phyloP scores from a whole-genome alignment of 2,888 invertebrate species.

The Nomada ferruginata region DNA sequence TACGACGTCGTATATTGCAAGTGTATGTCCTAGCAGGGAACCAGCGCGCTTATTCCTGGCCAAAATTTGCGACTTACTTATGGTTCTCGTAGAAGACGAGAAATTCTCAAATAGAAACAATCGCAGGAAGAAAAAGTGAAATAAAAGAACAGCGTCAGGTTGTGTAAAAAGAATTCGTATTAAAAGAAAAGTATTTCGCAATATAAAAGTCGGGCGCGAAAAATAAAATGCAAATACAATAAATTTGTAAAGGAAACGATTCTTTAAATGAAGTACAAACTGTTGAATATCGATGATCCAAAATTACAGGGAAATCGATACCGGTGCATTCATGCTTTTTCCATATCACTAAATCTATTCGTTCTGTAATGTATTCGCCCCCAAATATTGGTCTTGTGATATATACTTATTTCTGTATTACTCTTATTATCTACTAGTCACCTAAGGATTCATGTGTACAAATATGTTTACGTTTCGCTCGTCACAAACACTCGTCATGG shows the following conservation, averaged over 20 bases:
- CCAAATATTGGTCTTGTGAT: no score
- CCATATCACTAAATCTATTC: no score
- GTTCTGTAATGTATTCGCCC: background rate
- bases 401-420: no score
- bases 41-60: constrained; percentile 26
- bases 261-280: background rate
- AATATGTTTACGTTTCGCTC: no score
- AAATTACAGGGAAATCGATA: background rate
- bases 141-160: background rate
- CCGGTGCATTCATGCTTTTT: background rate
- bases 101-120: no score
- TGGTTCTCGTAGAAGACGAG: background rate
- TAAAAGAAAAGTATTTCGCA: background rate
- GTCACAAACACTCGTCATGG: no score
- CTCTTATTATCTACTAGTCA: no score
- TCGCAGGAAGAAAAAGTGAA: background rate
- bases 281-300: background rate
- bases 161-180: background rate
- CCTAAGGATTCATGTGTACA: no score
- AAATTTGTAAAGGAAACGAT: background rate
- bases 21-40: constrained; percentile 34
- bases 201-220: background rate
- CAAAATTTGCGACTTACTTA: constrained; percentile 28
- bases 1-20: constrained; percentile 28
- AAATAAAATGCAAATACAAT: no score